Conservation (phyloP, 2,113 vertebrate species). For the Melierax canorus region DNA sequence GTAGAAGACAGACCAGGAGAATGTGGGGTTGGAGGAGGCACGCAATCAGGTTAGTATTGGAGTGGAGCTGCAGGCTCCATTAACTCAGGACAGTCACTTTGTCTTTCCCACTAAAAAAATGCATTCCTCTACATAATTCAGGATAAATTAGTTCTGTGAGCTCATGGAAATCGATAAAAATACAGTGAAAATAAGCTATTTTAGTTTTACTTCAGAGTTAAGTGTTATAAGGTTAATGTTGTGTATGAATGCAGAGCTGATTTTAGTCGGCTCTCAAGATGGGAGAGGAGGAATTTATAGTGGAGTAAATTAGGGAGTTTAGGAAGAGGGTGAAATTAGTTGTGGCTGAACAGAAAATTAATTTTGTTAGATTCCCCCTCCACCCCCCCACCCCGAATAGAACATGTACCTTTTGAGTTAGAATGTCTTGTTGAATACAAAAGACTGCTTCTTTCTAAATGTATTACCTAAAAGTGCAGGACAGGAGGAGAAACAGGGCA, state of each 20-base stretch:
- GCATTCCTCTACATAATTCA: background rate
- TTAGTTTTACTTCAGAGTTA: background rate
- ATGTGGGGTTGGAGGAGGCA: background rate
- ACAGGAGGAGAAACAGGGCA: background rate
- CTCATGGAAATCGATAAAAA: background rate
- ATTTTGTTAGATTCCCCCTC: background rate
- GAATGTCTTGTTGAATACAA: background rate
- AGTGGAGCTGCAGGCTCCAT: background rate
- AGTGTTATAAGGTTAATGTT: background rate
- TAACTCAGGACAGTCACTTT: background rate
- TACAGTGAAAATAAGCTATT: background rate
- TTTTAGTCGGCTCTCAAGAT: background rate
- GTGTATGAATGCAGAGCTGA: background rate
- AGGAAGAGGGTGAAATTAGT: background rate
- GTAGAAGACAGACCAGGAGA: background rate
- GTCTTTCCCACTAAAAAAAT: background rate
- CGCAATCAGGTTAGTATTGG: rapidly evolving
- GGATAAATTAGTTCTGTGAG: background rate
- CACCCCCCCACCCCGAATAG: background rate
- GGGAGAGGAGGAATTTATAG: background rate
- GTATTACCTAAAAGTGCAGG: background rate
- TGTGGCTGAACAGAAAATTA: background rate
- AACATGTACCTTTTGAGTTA: background rate
- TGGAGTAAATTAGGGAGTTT: background rate
- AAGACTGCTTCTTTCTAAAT: background rate